Evolutionary conservation across 2,797 vertebrate species (phyloP).

Genomic region (Pangasius macronema): DNA sequence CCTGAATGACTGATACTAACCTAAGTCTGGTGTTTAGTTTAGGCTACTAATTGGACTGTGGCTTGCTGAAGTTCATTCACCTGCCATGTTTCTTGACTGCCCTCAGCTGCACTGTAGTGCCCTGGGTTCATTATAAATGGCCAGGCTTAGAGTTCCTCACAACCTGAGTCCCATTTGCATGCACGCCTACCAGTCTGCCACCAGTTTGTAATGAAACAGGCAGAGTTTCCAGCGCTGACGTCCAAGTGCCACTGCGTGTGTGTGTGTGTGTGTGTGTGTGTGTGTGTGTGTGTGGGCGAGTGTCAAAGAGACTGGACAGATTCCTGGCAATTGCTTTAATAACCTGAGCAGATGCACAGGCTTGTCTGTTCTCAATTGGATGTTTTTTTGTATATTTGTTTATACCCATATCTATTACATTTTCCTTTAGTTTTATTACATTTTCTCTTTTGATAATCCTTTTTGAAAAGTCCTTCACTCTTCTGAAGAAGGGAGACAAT

Average conservation of each 20-base stretch:
- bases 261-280: constrained; percentile 60
- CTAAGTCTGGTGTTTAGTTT: background rate
- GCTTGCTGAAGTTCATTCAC: background rate
- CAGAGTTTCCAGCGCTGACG: constrained; percentile 39
- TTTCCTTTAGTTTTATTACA: background rate
- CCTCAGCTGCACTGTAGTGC: background rate
- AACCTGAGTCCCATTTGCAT: constrained; percentile 34
- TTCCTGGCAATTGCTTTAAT: constrained; percentile 47
- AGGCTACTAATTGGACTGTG: background rate
- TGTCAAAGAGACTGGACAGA: constrained; percentile 51
- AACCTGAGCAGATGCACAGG: constrained; percentile 54
- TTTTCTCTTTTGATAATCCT: background rate
- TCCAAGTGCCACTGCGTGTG: constrained; percentile 52
- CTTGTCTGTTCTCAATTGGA: constrained; percentile 37
- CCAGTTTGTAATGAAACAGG: constrained; percentile 55
- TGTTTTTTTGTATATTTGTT: background rate
- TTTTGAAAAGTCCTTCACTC: background rate
- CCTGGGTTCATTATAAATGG: background rate
- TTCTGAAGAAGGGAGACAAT: background rate
- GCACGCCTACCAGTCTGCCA: constrained; percentile 55
- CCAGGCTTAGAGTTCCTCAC: background rate
- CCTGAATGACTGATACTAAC: background rate
- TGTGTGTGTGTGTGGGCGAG: constrained; percentile 61
- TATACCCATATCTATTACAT: background rate
- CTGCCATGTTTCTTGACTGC: background rate